Base-by-base conservation (phyloP, 2,888 invertebrate species). In the Thymelicus acteon region DNA sequence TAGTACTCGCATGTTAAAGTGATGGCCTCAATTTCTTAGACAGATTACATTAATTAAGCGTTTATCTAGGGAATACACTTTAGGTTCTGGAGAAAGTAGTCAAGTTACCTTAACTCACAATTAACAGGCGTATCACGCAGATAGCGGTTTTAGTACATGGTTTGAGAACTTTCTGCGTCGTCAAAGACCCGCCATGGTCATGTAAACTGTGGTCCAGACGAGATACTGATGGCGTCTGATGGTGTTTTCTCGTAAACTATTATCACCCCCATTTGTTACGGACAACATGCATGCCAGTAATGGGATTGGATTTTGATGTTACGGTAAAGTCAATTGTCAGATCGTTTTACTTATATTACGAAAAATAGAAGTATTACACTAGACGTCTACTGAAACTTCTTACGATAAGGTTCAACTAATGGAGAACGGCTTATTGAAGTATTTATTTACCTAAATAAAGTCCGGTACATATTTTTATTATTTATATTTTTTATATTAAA, bases 101-200 rank as follows among this genome's bases (percentile, higher is more conserved):
- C 19, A 52, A 61, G 54, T 57, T 62, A 62, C 62, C 62, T 62
- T 69, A 68, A 57, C 40, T 64, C 60, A 70, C 60, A 70, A 64
- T 70, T 70, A 60, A 60, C 60, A 69, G 57, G 52, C 70, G 24
- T 70, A 64, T 70, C 70, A 70, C 63, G 64, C 52, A 60, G 70
- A 70, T 64, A 70, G 64, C 70, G 68, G 61, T 62, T 69, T 66
- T 62, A 70, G 64, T 48, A 70, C 70, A 64, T 31, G 70, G 39
- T 64, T 47, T 54, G 49, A 54, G 63, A 60, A 64, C 49, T 70
- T 64, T 70, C 64, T 58, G 62, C 19, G 63, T 70, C 62, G 58
- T 48, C 58, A 57, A 6, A 19, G 39, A 58, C 48, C 58, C 15
- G 54, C 47, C 57, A 47, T 47, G 12, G 44, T 7, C 52, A 61